These are phyloP conservation scores for Isotomurus palustris DNA, from an alignment of 2,888 invertebrate genomes.

Conservation along the genomic window DNA sequence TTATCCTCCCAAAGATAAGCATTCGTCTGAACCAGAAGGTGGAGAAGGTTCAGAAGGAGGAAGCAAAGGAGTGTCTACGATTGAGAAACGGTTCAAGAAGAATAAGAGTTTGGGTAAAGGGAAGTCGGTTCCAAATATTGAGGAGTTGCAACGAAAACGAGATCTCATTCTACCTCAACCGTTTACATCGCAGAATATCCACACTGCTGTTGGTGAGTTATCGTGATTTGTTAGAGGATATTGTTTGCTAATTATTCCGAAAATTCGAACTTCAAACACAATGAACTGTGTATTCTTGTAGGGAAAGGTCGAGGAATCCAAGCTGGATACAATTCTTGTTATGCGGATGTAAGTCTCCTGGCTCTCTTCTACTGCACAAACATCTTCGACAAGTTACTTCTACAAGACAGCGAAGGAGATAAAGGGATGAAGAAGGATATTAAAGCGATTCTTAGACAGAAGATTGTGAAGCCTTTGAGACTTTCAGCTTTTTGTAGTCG, in stretches of 20 bases:
- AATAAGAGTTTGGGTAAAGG: no score
- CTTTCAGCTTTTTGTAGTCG: conserved; percentile 17
- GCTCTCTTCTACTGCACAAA: conserved; percentile 29
- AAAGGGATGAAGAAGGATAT: conserved; percentile 23
- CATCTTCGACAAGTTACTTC: conserved; percentile 27
- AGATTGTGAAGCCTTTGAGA: conserved; percentile 23
- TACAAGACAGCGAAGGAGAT: conserved; percentile 21
- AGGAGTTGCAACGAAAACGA: background rate
- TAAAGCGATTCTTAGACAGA: conserved; percentile 24
- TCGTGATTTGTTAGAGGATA: background rate
- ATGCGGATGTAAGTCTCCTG: conserved; percentile 27
- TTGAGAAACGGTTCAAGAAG: conserved; percentile 4
- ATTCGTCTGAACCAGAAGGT: no score
- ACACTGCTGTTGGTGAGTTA: conserved; percentile 17
- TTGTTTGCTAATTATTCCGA: no score
- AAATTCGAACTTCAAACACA: background rate
- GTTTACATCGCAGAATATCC: conserved; percentile 17
- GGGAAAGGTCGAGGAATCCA: conserved; percentile 32
- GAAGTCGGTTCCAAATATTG: conserved; percentile 7
- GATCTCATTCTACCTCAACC: conserved; percentile 19
- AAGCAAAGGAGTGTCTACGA: background rate
- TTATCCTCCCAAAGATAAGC: no score
- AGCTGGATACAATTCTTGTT: conserved; percentile 24
- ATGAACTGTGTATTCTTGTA: background rate
- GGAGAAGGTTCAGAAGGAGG: no score